These are phyloP conservation scores for Odontomyia ornata DNA, from an alignment of 2,888 invertebrate genomes.

Conservation along the genomic window DNA sequence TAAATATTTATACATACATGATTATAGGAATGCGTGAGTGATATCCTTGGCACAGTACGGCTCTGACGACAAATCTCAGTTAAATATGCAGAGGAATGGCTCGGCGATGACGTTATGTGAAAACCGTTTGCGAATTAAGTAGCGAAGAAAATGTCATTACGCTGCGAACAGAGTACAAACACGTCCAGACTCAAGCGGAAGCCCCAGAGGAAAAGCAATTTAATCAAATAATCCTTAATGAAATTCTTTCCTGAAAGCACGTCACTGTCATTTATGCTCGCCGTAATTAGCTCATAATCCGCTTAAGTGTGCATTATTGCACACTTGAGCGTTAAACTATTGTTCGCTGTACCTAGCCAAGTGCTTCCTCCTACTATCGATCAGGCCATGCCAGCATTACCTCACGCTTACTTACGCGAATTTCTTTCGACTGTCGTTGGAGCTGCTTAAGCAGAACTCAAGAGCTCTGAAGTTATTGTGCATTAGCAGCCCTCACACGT, in stretches of 20 bases:
- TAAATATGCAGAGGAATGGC: too few relatives aligned
- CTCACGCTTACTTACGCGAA: background rate
- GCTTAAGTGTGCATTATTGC: conserved; percentile 24
- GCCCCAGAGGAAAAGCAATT: background rate
- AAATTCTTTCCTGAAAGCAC: background rate
- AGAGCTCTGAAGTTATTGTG: background rate
- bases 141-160: background rate
- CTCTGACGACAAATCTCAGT: too few relatives aligned
- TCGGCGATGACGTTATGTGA: too few relatives aligned
- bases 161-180: background rate
- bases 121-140: background rate
- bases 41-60: too few relatives aligned
- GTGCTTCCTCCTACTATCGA: background rate
- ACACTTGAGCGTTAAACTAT: conserved; percentile 3
- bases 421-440: background rate
- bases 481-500: conserved; percentile 9
- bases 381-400: background rate
- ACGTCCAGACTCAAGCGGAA: background rate
- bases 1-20: background rate
- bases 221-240: conserved; percentile 22
- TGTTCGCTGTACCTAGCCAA: too few relatives aligned
- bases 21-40: background rate
- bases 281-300: conserved; percentile 30
- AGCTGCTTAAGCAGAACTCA: background rate
- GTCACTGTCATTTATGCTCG: too few relatives aligned